phyloP scores from a whole-genome alignment of 2,113 vertebrate genomes.

The Pygoscelis adeliae region DNA sequence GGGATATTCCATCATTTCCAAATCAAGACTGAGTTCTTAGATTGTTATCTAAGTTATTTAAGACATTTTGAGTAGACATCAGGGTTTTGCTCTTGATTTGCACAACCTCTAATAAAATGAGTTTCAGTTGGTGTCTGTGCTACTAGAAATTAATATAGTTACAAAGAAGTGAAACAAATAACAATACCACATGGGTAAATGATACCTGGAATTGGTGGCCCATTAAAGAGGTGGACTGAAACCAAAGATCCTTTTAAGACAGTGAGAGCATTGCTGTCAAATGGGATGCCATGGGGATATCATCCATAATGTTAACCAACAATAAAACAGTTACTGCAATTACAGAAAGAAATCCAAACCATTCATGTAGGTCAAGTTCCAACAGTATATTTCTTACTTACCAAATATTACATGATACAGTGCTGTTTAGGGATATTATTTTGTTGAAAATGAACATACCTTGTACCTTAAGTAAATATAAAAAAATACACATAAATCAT shows the following conservation, averaged over 20 bases:
- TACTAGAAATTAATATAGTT: background rate
- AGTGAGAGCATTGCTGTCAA: background rate
- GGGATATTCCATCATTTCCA: constrained; percentile 5
- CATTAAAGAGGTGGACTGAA: background rate
- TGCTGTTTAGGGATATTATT: background rate
- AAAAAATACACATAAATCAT: background rate
- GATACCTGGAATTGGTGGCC: background rate
- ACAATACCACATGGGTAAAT: background rate
- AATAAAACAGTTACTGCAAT: background rate
- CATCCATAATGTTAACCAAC: background rate
- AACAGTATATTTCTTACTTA: background rate
- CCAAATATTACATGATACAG: background rate
- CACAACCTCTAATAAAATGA: background rate
- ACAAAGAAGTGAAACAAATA: background rate
- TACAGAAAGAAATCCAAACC: background rate
- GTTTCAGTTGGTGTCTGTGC: background rate
- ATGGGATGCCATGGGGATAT: background rate
- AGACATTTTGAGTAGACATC: background rate
- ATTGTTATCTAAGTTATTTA: constrained; percentile 7
- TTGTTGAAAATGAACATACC: background rate
- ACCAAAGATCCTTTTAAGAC: background rate
- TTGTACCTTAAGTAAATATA: background rate
- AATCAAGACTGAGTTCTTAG: background rate
- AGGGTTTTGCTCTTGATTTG: background rate
- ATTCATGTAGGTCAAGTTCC: background rate